Conservation (phyloP, 2,888 invertebrate genomes). For the Nymphalis c-album region DNA sequence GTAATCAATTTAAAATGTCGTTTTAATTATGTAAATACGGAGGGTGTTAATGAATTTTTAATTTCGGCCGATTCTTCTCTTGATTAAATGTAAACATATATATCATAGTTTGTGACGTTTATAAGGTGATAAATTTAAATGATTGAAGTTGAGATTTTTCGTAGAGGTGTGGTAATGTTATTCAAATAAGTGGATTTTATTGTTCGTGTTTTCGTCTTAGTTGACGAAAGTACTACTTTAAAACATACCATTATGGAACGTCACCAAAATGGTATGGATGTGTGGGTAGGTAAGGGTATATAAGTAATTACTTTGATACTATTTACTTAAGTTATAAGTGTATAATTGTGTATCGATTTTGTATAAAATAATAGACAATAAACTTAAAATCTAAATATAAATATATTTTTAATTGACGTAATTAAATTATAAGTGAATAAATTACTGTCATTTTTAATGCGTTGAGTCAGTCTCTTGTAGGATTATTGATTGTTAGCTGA, state of each 20-base stretch:
- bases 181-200: constrained; percentile 49
- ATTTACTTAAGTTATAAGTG: constrained; percentile 8
- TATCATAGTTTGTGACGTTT: constrained; percentile 70
- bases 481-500: too few species aligned
- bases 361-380: neutral
- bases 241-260: constrained; percentile 80
- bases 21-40: constrained; percentile 79
- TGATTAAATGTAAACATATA: constrained; percentile 78
- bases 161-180: constrained; percentile 50
- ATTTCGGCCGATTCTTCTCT: constrained; percentile 70
- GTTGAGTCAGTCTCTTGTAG: too few species aligned
- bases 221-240: constrained; percentile 54
- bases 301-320: constrained; percentile 41
- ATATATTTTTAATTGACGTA: too few species aligned
- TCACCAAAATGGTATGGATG: constrained; percentile 82
- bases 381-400: too few species aligned
- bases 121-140: constrained; percentile 61
- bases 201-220: constrained; percentile 51
- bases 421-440: too few species aligned
- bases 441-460: too few species aligned
- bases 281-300: constrained; percentile 82
- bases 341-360: neutral
- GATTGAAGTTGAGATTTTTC: constrained; percentile 52
- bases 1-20: constrained; percentile 77
- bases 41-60: constrained; percentile 75